Base-by-base conservation (phyloP, 2,888 invertebrate genomes). In the Lepidochrysops patricia region DNA sequence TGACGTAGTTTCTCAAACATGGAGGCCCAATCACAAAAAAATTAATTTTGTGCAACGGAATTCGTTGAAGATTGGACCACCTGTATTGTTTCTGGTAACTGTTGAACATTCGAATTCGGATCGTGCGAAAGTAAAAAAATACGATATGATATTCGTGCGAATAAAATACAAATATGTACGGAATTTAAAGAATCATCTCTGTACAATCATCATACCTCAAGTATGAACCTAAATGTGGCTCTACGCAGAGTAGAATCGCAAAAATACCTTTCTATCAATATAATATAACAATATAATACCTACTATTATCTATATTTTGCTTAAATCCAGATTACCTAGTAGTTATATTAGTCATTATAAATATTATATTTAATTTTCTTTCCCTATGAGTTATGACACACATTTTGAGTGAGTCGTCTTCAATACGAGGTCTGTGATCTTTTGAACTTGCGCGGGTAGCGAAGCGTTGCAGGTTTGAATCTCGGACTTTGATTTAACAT, bases 401-500 rank as follows among this genome's bases (percentile, higher is more conserved):
- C 19, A 43, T 43, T 12, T 19, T 1, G 1, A 27, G 15, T 27
- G 7, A 29, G 19, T 54, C 54, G 29, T 54, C 15, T 7, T 54
- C 19, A 9, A 4, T 34, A 49, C 4, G 48, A 58, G 58, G 58
- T 58, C 58, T 49, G 58, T 58, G 58, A 58, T 58, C 58, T 58
- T 58, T 50, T 58, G 58, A 58, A 63, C 58, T 60, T 58, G 58
- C 62, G 58, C 59, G 65, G 57, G 54, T 60, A 61, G 54, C 64
- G 64, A 60, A 63, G 61, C 64, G 64, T 60, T 5, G 37, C 65
- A 43, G 57, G 62, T 64, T 64, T 62, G 65, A 61, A 62, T 63
- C 62, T 61, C 57, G 61, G 57, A n/a, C 61, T 65, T 58, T 57
- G 48, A 57, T 60, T 60, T 54, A 50, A 34, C 58, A 32, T 49